Conservation (phyloP, 1,140 invertebrate genomes). For the Coptotermes formosanus region DNA sequence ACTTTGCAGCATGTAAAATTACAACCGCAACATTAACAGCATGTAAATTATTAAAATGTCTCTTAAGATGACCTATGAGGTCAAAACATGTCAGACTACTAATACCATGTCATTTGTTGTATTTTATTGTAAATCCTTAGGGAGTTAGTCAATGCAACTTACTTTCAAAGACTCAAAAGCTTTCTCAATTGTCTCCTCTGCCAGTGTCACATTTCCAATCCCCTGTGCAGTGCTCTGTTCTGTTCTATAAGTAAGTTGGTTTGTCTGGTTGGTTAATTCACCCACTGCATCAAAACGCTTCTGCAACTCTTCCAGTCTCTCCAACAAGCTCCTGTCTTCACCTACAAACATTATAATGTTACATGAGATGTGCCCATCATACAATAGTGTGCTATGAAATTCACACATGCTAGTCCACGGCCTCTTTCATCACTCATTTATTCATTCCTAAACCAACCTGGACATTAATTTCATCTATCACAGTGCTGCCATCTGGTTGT, state of each 20-base stretch:
- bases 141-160: conserved; percentile 35
- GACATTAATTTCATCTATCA: no score
- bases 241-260: conserved; percentile 59
- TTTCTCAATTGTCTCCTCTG: conserved; percentile 70
- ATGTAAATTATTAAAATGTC: no score
- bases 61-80: no score
- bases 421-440: no score
- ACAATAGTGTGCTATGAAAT: no score
- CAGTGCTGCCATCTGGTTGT: no score
- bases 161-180: conserved; percentile 68
- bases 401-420: no score
- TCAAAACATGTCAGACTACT: no score
- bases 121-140: not conserved
- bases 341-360: not conserved
- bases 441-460: no score
- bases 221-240: conserved; percentile 61
- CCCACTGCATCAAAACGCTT: conserved; percentile 65
- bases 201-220: conserved; percentile 65
- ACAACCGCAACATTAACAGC: no score
- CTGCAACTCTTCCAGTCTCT: conserved; percentile 65
- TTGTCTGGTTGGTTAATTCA: conserved; percentile 60
- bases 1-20: no score
- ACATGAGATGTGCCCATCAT: no score
- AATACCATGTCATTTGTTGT: not conserved
- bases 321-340: conserved; percentile 43